A percentile compares a stretch with the other conserved stretches of the same genome.
Evolutionary conservation across 2,797 vertebrate species (phyloP).

Genomic region (Cossypha niveicapilla): DNA sequence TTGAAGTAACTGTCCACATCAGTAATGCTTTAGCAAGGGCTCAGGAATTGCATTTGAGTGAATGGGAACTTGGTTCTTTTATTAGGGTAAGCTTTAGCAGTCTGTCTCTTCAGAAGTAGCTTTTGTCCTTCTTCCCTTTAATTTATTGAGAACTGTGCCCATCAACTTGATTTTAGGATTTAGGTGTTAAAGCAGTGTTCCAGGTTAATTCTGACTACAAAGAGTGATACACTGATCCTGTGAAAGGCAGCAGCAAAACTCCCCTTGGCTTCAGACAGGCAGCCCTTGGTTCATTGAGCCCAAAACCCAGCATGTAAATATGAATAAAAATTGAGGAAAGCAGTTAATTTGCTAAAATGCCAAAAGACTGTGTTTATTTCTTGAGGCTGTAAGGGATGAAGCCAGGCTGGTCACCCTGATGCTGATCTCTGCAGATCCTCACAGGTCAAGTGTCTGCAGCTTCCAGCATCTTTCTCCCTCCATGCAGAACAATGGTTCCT

Average conservation of each 20-base stretch:
- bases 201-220: not conserved
- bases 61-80: not conserved
- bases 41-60: not conserved
- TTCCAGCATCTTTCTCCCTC: not conserved
- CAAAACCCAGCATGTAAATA: not conserved
- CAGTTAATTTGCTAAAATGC: not conserved
- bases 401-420: not conserved
- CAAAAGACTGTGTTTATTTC: not conserved
- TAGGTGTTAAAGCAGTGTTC: not conserved
- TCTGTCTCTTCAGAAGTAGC: not conserved
- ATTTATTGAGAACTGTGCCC: not conserved
- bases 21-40: not conserved
- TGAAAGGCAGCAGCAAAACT: not conserved
- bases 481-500: fast-evolving
- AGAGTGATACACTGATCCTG: not conserved
- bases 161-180: not conserved
- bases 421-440: not conserved
- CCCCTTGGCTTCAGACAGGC: not conserved
- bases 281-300: not conserved
- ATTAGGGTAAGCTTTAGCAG: not conserved
- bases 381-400: not conserved
- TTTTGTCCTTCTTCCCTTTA: not conserved
- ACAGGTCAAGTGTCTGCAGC: not conserved
- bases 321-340: not conserved
- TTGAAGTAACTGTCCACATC: not conserved